Conservation (phyloP, 2,888 invertebrate species). For the Cephus nigrinus region DNA sequence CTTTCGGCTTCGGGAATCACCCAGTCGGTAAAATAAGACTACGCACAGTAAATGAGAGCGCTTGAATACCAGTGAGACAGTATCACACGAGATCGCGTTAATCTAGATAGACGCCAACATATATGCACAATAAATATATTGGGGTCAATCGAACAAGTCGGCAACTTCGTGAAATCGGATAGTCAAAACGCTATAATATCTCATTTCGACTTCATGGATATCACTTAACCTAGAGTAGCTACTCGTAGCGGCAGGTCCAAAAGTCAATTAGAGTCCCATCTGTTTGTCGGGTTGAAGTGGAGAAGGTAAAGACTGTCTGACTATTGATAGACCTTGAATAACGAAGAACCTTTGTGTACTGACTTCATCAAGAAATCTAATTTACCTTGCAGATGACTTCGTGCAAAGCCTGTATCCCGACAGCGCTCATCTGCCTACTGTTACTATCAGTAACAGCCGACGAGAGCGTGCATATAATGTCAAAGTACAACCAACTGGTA, state of each 20-base stretch:
- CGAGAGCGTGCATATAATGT: conserved; percentile 63
- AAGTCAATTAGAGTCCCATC: neutral
- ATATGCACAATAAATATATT: neutral
- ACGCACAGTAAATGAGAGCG: neutral
- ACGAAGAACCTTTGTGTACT: neutral
- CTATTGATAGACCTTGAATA: neutral
- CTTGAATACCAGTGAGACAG: neutral
- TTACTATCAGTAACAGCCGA: conserved; percentile 43
- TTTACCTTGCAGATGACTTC: conserved; percentile 12
- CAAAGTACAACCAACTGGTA: conserved; percentile 70
- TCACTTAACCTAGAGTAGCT: neutral
- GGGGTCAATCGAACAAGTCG: neutral
- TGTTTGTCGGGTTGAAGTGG: neutral
- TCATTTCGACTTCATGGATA: neutral
- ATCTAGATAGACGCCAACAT: neutral
- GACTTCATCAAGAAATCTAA: neutral
- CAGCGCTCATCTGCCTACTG: conserved; percentile 12
- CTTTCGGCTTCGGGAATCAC: neutral
- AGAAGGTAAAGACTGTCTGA: neutral
- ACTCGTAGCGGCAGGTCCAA: neutral
- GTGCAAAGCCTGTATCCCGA: neutral
- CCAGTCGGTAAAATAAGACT: neutral
- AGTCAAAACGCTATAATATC: neutral
- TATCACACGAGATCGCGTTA: neutral
- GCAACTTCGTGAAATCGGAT: neutral